Evolutionary conservation across 1,140 invertebrate species (phyloP).

Genomic region (Eupristina koningsbergeri): DNA sequence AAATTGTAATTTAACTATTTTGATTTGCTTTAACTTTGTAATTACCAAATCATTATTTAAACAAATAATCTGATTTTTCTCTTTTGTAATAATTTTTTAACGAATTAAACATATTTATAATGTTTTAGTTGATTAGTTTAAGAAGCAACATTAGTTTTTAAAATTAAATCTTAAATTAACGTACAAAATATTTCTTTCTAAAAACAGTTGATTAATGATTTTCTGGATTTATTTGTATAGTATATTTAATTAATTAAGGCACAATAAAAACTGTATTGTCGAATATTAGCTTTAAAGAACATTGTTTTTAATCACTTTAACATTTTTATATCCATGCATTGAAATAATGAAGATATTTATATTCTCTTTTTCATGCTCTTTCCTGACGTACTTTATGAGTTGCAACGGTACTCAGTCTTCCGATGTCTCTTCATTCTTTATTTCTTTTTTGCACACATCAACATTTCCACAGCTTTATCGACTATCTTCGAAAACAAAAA

Average conservation of each 20-base stretch:
- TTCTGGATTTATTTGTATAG: not conserved
- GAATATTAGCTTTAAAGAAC: not conserved
- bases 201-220: not conserved
- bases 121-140: not conserved
- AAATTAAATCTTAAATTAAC: no score
- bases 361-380: constrained; percentile 22
- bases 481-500: constrained; percentile 15
- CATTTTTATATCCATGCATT: constrained; percentile 4
- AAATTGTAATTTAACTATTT: not conserved
- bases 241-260: not conserved
- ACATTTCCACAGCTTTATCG: constrained; percentile 36
- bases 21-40: not conserved
- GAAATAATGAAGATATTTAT: constrained; percentile 35
- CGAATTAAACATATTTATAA: no score
- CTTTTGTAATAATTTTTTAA: no score
- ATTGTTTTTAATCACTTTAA: not conserved
- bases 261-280: not conserved
- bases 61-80: not conserved
- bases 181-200: no score
- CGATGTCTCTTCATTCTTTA: not conserved
- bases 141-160: not conserved
- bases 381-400: constrained; percentile 20
- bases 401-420: constrained; percentile 9
- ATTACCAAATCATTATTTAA: not conserved
- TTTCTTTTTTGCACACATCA: constrained; percentile 14